A percentile compares a stretch with the other conserved stretches of the same genome.
Conservation (phyloP, 2,797 vertebrate genomes). For the Petrocephalus sullivani region DNA sequence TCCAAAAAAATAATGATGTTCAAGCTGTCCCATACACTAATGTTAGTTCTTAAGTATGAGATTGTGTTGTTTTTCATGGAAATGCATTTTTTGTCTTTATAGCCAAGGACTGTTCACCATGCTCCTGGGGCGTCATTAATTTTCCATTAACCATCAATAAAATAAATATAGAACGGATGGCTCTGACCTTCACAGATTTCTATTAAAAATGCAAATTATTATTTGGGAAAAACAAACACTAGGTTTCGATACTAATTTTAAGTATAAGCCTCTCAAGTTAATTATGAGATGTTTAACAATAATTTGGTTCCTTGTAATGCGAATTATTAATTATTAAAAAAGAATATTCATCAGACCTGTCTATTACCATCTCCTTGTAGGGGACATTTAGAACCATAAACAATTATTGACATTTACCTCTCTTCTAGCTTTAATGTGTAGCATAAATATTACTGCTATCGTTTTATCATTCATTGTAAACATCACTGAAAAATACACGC, state of each 20-base stretch:
- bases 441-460: background rate
- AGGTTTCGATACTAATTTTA: conserved; percentile 1
- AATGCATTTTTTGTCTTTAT: conserved; percentile 13
- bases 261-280: background rate
- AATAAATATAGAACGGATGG: background rate
- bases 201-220: conserved; percentile 20
- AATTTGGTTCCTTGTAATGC: background rate
- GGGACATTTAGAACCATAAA: background rate
- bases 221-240: conserved; percentile 9
- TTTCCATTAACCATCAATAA: conserved; percentile 21
- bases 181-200: conserved; percentile 19
- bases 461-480: background rate
- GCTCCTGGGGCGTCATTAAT: background rate
- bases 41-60: conserved; percentile 12
- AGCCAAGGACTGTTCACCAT: conserved; percentile 10
- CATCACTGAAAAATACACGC: background rate
- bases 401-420: background rate
- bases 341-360: background rate
- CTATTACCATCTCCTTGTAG: background rate
- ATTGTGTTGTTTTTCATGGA: background rate
- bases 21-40: background rate
- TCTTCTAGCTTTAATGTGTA: background rate
- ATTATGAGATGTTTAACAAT: background rate
- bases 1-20: conserved; percentile 9
- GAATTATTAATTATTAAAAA: background rate